Evolutionary conservation across 2,113 vertebrate genomes (phyloP), one percentile per base, ranked within the genome.

Genomic region (Pseudorasbora parva): DNA sequence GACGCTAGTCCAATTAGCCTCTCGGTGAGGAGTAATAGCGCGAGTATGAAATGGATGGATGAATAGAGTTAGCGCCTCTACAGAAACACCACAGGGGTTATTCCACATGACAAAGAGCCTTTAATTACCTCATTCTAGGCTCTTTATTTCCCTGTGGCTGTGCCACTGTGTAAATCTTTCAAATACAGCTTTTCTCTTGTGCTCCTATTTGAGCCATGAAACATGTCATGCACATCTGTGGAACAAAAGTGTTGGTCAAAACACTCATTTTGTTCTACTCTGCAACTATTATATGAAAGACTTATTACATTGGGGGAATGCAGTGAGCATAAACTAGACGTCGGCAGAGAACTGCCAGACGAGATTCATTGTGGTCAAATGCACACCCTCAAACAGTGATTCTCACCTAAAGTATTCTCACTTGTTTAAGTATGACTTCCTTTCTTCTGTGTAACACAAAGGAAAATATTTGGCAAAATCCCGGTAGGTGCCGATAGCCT

Each of bases 61-160:
- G 81, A 69, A 51, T 71, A 77, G 41, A 62, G 59, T 30, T 69
- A 73, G 75, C 78, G 86, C 49, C 43, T 64, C 81, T 25, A 85
- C 76, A 71, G 19, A 6, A 80, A 30, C 59, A 19, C 86, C 57
- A 43, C 81, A 83, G 71, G 84, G 81, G 82, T 83, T 81, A 81
- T 87, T 85, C 77, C 69, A 69, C 84, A 87, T 81, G 69, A 85
- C 86, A 83, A 85, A 85, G 68, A 85, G 81, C 85, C 81, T 85
- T 81, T 87, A 87, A 87, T 87, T 85, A 87, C 83, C 79, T 83
- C 54, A 87, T 87, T 87, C 82, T 77, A 45, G 57, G 82, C 71
- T 85, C 76, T 81, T 74, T 83, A 78, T 85, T 78, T 83, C 64
- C 66, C 86, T n/a, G 21, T 30, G 41, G 23, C 60, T 47, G 51